Percentiles rank a stretch among this genome's conserved stretches.
phyloP scores from a whole-genome alignment of 2,888 invertebrate species.

The Stramonita haemastoma region DNA sequence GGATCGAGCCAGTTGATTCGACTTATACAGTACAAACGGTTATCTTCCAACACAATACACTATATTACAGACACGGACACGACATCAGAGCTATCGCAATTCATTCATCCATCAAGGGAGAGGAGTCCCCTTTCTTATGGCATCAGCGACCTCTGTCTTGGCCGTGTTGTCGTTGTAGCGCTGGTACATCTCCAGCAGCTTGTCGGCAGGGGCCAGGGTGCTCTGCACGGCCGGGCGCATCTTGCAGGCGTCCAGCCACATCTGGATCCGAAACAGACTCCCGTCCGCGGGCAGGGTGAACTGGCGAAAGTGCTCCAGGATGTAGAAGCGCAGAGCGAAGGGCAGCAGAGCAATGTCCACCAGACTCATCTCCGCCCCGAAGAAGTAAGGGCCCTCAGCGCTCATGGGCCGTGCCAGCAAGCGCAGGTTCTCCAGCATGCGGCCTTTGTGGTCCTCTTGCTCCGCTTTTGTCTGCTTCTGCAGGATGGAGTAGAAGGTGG shows the following conservation, averaged over 20 bases:
- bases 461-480: conserved; percentile 53
- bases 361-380: conserved; percentile 57
- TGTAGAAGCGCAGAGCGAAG: conserved; percentile 52
- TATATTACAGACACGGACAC: no score
- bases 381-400: conserved; percentile 56
- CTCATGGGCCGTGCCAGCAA: conserved; percentile 51
- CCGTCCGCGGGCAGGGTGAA: conserved; percentile 56
- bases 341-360: conserved; percentile 65
- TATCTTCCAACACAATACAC: no score
- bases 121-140: conserved; percentile 51
- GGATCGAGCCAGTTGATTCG: no score
- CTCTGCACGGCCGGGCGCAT: conserved; percentile 40
- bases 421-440: conserved; percentile 51
- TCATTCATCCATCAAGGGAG: conserved; percentile 45
- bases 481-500: conserved; percentile 56
- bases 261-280: conserved; percentile 47
- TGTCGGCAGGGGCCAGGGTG: conserved; percentile 43
- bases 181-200: conserved; percentile 45
- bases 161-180: conserved; percentile 53
- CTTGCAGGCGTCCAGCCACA: conserved; percentile 52
- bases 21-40: no score
- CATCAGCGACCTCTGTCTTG: conserved; percentile 54
- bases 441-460: conserved; percentile 51
- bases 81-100: no score
- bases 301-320: conserved; percentile 55